phyloP scores from a whole-genome alignment of 1,140 invertebrate genomes.

The Brachionus plicatilis region DNA sequence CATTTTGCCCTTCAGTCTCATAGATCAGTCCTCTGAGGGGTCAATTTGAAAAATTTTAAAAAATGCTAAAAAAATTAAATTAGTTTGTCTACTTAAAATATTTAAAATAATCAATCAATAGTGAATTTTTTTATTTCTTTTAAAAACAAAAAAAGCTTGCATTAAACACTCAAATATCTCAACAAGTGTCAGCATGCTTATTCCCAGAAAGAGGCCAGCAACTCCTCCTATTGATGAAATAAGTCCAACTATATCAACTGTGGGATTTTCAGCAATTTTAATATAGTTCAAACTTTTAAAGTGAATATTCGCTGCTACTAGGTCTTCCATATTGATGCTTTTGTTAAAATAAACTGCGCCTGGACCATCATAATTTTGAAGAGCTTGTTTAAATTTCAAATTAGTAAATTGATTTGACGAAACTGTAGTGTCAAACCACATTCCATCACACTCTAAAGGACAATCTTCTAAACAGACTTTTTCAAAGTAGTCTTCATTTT shows the following conservation, averaged over 20 bases:
- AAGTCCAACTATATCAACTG: background rate
- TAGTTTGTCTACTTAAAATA: no score
- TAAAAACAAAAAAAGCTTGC: background rate
- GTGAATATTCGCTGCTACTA: background rate
- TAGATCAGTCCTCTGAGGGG: no score
- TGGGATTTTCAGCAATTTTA: background rate
- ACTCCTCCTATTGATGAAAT: background rate
- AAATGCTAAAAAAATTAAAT: no score
- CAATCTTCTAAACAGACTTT: background rate
- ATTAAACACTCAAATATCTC: background rate
- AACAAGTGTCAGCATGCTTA: background rate
- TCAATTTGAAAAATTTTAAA: no score
- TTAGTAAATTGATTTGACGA: background rate
- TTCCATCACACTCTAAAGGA: background rate
- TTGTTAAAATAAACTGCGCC: background rate
- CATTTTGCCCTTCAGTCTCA: no score
- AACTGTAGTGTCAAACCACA: background rate
- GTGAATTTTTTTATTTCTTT: background rate
- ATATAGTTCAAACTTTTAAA: background rate
- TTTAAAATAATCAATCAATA: no score
- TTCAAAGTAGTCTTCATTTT: background rate
- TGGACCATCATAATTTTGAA: background rate
- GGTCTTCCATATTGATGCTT: background rate
- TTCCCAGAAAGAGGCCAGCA: background rate
- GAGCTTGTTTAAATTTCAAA: background rate